phyloP scores from a whole-genome alignment of 1,140 invertebrate genomes.

The Formica exsecta region DNA sequence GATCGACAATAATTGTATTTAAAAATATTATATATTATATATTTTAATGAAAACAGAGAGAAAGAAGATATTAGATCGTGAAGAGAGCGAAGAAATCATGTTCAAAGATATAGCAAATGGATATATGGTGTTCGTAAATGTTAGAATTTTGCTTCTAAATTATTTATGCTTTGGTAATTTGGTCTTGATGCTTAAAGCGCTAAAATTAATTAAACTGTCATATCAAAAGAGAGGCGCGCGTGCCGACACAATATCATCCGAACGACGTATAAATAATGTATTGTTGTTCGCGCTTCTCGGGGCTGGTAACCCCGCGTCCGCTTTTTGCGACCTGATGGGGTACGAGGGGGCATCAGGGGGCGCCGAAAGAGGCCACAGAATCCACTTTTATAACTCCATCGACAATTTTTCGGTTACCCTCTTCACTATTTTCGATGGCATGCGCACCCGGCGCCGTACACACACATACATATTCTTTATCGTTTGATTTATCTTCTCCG shows the following conservation, averaged over 20 bases:
- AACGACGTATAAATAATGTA: constrained; percentile 75
- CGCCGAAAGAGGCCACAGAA: constrained; percentile 67
- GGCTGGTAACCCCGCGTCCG: constrained; percentile 64
- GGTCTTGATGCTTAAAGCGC: neutral
- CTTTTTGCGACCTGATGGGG: constrained; percentile 66
- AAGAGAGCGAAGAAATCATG: neutral
- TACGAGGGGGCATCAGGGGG: constrained; percentile 53
- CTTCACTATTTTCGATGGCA: constrained; percentile 77
- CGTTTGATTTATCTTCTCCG: constrained; percentile 76
- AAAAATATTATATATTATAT: neutral
- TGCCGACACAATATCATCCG: constrained; percentile 37
- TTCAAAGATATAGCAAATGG: neutral
- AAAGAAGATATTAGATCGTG: neutral
- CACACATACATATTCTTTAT: constrained; percentile 40
- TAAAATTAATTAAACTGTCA: constrained; percentile 44
- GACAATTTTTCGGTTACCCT: constrained; percentile 81
- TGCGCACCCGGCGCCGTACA: constrained; percentile 43
- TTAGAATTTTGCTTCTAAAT: neutral
- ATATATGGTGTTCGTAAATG: neutral
- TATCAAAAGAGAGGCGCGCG: neutral
- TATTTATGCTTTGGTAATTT: neutral
- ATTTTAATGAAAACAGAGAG: neutral
- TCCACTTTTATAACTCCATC: constrained; percentile 83
- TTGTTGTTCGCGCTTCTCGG: constrained; percentile 75
- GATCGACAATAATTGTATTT: neutral